Percentiles rank a stretch among this genome's conserved stretches.
Evolutionary conservation across 2,888 invertebrate genomes (phyloP).

Genomic region (Lordiphosa andalusiaca): DNA sequence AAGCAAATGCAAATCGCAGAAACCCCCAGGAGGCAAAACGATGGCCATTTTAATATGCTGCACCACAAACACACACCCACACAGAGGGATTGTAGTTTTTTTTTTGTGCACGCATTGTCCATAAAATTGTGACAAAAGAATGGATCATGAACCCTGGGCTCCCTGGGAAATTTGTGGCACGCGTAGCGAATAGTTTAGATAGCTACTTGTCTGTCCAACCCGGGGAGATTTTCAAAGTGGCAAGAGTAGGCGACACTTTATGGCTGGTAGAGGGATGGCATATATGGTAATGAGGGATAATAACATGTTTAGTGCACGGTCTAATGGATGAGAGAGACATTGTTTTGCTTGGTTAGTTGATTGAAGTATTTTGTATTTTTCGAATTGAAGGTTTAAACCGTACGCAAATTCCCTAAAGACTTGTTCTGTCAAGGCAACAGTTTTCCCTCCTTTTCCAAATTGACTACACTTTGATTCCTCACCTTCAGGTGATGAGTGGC

Average conservation of each 20-base stretch:
- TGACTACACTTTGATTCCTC: too few relatives aligned
- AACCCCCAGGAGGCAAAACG: slow-evolving; percentile 1
- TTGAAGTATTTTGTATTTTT: too few relatives aligned
- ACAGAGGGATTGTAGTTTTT: neutral
- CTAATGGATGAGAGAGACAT: neutral
- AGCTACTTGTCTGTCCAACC: slow-evolving; percentile 1
- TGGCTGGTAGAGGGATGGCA: slow-evolving; percentile 2
- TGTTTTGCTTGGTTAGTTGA: too few relatives aligned
- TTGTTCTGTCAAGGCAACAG: too few relatives aligned
- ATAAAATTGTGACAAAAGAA: slow-evolving; percentile 11
- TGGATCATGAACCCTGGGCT: neutral
- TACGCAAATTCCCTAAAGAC: too few relatives aligned
- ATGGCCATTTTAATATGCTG: slow-evolving; percentile 13
- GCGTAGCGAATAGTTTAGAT: slow-evolving; percentile 6
- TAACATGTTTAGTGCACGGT: slow-evolving; percentile 1
- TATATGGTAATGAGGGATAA: slow-evolving; percentile 9
- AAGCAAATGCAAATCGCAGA: slow-evolving; percentile 8
- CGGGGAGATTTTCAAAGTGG: slow-evolving; percentile 1
- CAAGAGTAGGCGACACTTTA: neutral
- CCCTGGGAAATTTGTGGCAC: slow-evolving; percentile 3
- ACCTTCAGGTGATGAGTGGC: too few relatives aligned
- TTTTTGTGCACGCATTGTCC: slow-evolving; percentile 1
- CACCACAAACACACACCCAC: slow-evolving; percentile 1
- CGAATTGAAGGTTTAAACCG: too few relatives aligned
- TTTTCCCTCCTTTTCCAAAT: too few relatives aligned